phyloP scores from a whole-genome alignment of 2,888 invertebrate genomes.

The Clusia tigrina region DNA sequence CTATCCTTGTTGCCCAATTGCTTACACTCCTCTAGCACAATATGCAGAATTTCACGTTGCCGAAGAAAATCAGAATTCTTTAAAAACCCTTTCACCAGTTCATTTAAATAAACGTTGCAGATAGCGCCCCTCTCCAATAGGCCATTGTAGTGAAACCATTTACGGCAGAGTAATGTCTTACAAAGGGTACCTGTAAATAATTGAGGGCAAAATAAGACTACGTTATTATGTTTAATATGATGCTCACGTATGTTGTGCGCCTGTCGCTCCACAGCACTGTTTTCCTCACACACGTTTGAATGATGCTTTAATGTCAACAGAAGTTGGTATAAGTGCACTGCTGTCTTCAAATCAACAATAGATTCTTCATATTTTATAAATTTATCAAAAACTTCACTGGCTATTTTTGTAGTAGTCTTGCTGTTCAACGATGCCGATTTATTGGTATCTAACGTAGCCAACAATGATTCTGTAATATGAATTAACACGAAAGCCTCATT shows the following conservation, averaged over 20 bases:
- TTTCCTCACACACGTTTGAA: constrained; percentile 32
- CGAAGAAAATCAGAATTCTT: constrained; percentile 69
- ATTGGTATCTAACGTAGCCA: constrained; percentile 36
- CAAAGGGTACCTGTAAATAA: constrained; percentile 61
- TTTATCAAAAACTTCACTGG: constrained; percentile 46
- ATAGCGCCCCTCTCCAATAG: constrained; percentile 71
- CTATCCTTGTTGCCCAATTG: constrained; percentile 69
- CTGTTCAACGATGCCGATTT: constrained; percentile 29
- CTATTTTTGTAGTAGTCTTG: constrained; percentile 37
- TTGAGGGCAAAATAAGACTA: background rate
- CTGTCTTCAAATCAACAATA: constrained; percentile 53
- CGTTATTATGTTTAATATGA: background rate
- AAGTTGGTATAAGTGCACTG: constrained; percentile 57
- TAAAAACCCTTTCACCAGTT: constrained; percentile 72
- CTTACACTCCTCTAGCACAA: constrained; percentile 69
- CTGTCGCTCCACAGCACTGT: constrained; percentile 32
- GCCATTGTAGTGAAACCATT: constrained; percentile 75
- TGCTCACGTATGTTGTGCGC: constrained; percentile 54
- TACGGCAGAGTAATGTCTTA: constrained; percentile 69
- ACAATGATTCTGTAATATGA: constrained; percentile 45
- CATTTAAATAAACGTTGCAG: constrained; percentile 72
- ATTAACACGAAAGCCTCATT: too few relatives aligned
- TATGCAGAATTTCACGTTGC: constrained; percentile 68
- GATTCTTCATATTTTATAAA: constrained; percentile 48
- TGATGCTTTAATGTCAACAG: constrained; percentile 48